Base-by-base conservation (phyloP, 2,113 vertebrate genomes). In the Diphyllodes magnificus region DNA sequence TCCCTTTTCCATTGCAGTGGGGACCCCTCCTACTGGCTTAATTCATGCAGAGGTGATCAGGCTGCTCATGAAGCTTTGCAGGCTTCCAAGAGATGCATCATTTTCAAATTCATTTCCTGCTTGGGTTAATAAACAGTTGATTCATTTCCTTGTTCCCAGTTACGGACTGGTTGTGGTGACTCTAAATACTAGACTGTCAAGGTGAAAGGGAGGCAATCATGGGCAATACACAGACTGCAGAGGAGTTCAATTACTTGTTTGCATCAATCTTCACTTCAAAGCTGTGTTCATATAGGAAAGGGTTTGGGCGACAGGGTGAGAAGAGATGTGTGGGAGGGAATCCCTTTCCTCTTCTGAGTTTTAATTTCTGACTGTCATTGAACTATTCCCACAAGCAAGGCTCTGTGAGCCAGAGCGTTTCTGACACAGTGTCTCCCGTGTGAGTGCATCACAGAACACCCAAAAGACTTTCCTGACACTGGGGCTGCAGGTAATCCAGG, bases 81-180 rank as follows among this genome's bases (percentile, higher is more conserved):
- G 50, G 45, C 59, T 93, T 96, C 82, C 59, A 53, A 72, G 50
- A 64, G 64, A 70, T 78, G 24, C 65, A 75, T 86, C 39, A 78
- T 92, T 95, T 96, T 79, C 82, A 92, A 92, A 53, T 81, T 83
- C 3, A 68, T 93, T 93, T 95, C 82, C 80, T 96, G 71, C 64
- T 93, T 81, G 56, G 17, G 35, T 88, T 96, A 90, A 81, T 93
- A 90, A 93, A 64, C 68, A 49, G n/a, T 83, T 88, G 85, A 94
- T 95, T 96, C 44, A 92, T 90, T 28, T 83, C 44, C 42, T 78
- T 87, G 27, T 54, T 82, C 51, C 64, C 89, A 49, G 51, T 71
- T 81, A 60, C 25, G 70, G 72, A 35, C 71, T 86, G 45, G 79
- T 68, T 83, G 51, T 56, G 57, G 21, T 81, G 71, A 73, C 66